Evolutionary conservation across 2,113 vertebrate genomes (phyloP).

Genomic region (Rhegmatorhina hoffmannsi): DNA sequence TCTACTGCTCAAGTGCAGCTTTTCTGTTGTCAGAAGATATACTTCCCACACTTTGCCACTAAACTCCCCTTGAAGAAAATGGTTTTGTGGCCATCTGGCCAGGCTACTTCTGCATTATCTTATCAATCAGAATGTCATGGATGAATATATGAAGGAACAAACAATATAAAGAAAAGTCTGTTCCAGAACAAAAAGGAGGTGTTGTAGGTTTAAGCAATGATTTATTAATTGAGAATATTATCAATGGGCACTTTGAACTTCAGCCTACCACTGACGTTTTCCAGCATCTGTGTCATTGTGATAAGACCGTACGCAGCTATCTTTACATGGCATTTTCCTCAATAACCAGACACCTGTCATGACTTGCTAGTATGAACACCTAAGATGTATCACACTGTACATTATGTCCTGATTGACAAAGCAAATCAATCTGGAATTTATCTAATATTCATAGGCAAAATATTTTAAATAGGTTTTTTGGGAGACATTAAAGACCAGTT

Average conservation of each 20-base stretch:
- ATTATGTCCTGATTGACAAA: neutral
- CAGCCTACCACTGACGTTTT: neutral
- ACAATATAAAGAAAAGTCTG: neutral
- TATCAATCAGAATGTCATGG: neutral
- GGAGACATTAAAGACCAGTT: neutral
- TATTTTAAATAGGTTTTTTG: neutral
- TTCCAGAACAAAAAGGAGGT: neutral
- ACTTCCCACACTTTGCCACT: neutral
- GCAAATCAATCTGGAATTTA: neutral
- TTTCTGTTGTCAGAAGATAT: neutral
- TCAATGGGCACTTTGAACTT: neutral
- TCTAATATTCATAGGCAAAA: neutral
- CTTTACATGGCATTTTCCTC: neutral
- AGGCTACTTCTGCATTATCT: slow-evolving; percentile 24
- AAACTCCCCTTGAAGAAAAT: neutral
- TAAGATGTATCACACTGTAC: neutral
- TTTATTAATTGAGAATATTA: slow-evolving; percentile 22
- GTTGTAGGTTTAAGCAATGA: slow-evolving; percentile 2
- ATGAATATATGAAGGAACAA: slow-evolving; percentile 44
- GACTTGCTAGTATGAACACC: neutral
- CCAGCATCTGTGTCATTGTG: neutral
- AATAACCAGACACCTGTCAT: neutral
- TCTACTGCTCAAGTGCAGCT: neutral
- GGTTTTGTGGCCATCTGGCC: neutral
- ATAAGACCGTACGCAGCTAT: neutral